A percentile compares a stretch with the other conserved stretches of the same genome.
These are phyloP conservation scores for Yponomeuta cagnagella DNA, from an alignment of 2,888 invertebrate genomes.

Conservation along the genomic window DNA sequence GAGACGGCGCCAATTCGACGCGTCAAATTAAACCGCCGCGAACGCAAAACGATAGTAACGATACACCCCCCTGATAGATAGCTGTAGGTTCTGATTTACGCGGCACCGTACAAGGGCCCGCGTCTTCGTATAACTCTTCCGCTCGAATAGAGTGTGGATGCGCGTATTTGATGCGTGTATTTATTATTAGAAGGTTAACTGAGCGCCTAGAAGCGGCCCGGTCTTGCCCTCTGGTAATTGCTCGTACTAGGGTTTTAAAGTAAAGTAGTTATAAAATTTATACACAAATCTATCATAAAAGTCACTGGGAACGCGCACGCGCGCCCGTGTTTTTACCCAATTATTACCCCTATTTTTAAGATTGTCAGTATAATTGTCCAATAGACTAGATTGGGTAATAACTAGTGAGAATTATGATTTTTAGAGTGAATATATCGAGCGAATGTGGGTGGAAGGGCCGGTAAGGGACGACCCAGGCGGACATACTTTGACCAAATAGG, in stretches of 20 bases:
- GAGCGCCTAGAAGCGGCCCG: not conserved
- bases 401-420: too few relatives aligned
- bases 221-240: not conserved
- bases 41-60: constrained; percentile 49
- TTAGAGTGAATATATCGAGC: too few relatives aligned
- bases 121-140: constrained; percentile 7
- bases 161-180: not conserved
- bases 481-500: too few relatives aligned
- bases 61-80: constrained; percentile 53
- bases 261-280: too few relatives aligned
- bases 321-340: too few relatives aligned
- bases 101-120: constrained; percentile 37
- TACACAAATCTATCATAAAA: too few relatives aligned
- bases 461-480: too few relatives aligned
- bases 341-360: too few relatives aligned
- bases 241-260: not conserved
- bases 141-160: not conserved
- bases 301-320: too few relatives aligned
- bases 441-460: too few relatives aligned
- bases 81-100: constrained; percentile 61
- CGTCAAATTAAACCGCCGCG: constrained; percentile 62
- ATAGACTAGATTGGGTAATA: too few relatives aligned
- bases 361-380: too few relatives aligned
- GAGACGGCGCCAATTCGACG: constrained; percentile 57
- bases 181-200: not conserved